These are phyloP conservation scores for Dendrolimus kikuchii DNA, from an alignment of 1,140 invertebrate genomes.

Conservation along the genomic window DNA sequence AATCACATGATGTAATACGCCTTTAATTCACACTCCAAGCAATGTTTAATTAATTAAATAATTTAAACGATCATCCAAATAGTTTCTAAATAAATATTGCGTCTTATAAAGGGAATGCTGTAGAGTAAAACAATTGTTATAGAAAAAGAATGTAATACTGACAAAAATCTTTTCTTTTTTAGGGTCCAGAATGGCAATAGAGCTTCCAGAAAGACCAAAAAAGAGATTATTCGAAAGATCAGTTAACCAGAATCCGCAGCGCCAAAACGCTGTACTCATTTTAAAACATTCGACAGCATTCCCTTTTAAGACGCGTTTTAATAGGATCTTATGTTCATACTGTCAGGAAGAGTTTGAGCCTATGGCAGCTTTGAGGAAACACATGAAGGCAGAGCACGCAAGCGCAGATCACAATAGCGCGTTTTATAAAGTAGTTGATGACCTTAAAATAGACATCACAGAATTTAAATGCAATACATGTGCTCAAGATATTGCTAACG, in stretches of 20 bases:
- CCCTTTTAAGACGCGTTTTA: slow-evolving; percentile 61
- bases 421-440: slow-evolving; percentile 57
- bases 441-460: slow-evolving; percentile 55
- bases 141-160: slow-evolving; percentile 44
- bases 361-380: slow-evolving; percentile 45
- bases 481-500: slow-evolving; percentile 27
- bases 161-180: slow-evolving; percentile 63
- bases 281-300: slow-evolving; percentile 55
- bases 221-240: slow-evolving; percentile 61
- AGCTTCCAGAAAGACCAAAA: slow-evolving; percentile 56
- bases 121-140: neutral
- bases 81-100: no score
- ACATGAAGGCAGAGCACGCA: slow-evolving; percentile 41
- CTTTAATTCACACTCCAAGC: no score
- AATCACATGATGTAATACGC: no score
- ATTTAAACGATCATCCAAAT: no score
- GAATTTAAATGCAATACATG: slow-evolving; percentile 55
- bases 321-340: slow-evolving; percentile 58
- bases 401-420: slow-evolving; percentile 54
- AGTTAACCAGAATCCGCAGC: slow-evolving; percentile 58
- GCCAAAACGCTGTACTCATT: slow-evolving; percentile 55
- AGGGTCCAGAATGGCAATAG: slow-evolving; percentile 51
- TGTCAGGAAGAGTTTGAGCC: slow-evolving; percentile 57
- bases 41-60: no score
- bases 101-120: no score